Base-by-base conservation (phyloP, 2,888 invertebrate genomes). In the Aphidoletes aphidimyza region DNA sequence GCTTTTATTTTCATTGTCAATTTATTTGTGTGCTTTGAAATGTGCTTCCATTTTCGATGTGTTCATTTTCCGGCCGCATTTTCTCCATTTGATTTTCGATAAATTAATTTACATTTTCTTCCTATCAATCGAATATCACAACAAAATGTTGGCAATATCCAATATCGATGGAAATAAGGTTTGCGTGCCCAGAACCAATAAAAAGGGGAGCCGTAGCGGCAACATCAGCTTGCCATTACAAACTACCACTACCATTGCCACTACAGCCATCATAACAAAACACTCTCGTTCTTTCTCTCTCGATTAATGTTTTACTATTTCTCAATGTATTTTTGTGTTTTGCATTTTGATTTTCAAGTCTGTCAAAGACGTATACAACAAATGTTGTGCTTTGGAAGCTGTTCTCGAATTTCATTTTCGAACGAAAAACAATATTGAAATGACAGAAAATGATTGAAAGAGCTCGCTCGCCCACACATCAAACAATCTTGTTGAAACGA, bases 91-190 rank as follows among this genome's bases (percentile, higher is more conserved):
- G 69, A 69, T 69, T n/a, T n/a, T 30, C 69, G 34, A 69, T 69
- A 30, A 69, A 69, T 69, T 69, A 69, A 69, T 69, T 69, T 30
- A 69, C 26, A 69, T 69, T 69, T 69, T 69, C 34, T 69, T 69
- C 30, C 69, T 11, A 69, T 69, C 30, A 69, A 47, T 47, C 9
- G 47, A 47, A 69, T 69, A 69, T 14, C 26, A n/a, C n/a, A 22
- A 54, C 22, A 26, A 14, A 69, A 69, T 5, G 14, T 5, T 14
- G 30, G 34, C 69, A 69, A 69, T 69, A 69, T 30, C 34, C 69
- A 69, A 69, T 69, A 30, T 30, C 30, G 69, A 69, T 69, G 69
- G 69, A 69, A 30, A 69, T 69, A 14, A 69, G 26, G 69, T 69
- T 69, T 69, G 69, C 69, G 69, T 69, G 69, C 69, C 34, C 69